A percentile compares a stretch with the other conserved stretches of the same genome.
These are phyloP conservation scores for Caenorhabditis sp. DNA, from an alignment of 2,888 invertebrate genomes.

Conservation along the genomic window DNA sequence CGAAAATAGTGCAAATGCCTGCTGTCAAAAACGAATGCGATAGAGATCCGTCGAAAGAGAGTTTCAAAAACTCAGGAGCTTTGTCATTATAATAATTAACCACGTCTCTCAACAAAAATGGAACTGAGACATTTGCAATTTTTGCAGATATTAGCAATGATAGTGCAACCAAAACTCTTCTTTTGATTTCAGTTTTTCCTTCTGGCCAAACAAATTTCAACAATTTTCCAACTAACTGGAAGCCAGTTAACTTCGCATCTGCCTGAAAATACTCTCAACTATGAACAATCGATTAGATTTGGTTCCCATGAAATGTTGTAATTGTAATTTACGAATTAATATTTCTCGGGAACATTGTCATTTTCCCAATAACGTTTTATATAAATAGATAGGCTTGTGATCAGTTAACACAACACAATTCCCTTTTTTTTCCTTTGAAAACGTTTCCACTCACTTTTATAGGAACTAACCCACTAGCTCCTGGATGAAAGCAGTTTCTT, in stretches of 20 bases:
- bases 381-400: not conserved
- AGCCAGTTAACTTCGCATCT: slow-evolving; percentile 42
- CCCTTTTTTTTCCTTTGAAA: no score
- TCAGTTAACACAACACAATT: not conserved
- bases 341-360: not conserved
- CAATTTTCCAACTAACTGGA: slow-evolving; percentile 51
- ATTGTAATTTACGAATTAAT: not conserved
- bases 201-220: slow-evolving; percentile 73
- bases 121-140: slow-evolving; percentile 87
- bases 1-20: slow-evolving; percentile 66
- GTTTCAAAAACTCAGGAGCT: slow-evolving; percentile 58
- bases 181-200: slow-evolving; percentile 81
- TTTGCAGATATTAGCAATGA: slow-evolving; percentile 74
- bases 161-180: slow-evolving; percentile 83
- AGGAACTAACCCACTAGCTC: slow-evolving; percentile 51
- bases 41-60: slow-evolving; percentile 51
- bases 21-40: slow-evolving; percentile 57
- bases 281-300: no score
- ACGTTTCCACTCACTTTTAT: slow-evolving; percentile 38
- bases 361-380: not conserved
- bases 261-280: slow-evolving; percentile 36
- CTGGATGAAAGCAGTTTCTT: slow-evolving; percentile 52
- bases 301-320: not conserved
- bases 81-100: slow-evolving; percentile 84
- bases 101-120: slow-evolving; percentile 92